Conservation (phyloP, 2,113 vertebrate species). For the Triplophysa tibetana region DNA sequence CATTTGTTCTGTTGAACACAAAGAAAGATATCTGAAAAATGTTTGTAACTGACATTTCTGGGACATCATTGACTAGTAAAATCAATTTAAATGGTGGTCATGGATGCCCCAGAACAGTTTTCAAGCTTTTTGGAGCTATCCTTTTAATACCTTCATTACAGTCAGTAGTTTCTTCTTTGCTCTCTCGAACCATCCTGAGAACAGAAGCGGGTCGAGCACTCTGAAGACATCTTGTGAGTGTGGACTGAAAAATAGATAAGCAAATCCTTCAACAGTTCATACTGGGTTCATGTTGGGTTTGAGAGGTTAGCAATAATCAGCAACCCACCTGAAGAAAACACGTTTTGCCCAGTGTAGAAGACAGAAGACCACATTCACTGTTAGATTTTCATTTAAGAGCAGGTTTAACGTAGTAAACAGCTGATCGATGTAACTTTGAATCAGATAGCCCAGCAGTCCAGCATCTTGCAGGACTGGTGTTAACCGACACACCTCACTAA, state of each 20-base stretch:
- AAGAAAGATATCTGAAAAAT: too few relatives aligned
- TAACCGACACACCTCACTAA: slow-evolving; percentile 1
- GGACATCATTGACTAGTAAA: too few relatives aligned
- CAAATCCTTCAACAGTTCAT: neutral
- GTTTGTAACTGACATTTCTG: too few relatives aligned
- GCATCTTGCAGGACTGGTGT: neutral
- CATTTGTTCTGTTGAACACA: too few relatives aligned
- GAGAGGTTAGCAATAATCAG: neutral
- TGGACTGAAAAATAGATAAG: slow-evolving; percentile 50
- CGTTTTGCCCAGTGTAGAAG: slow-evolving; percentile 56
- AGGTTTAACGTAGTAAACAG: slow-evolving; percentile 34
- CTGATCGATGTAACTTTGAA: slow-evolving; percentile 40
- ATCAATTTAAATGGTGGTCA: too few relatives aligned
- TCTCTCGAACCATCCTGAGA: slow-evolving; percentile 41
- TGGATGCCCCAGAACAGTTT: neutral
- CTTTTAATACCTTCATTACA: slow-evolving; percentile 49
- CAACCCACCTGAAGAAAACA: slow-evolving; percentile 58
- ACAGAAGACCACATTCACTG: neutral
- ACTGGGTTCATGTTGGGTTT: neutral
- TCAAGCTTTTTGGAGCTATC: neutral
- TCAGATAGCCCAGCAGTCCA: slow-evolving; percentile 14
- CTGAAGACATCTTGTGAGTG: slow-evolving; percentile 28
- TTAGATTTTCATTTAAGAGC: slow-evolving; percentile 48
- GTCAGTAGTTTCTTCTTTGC: slow-evolving; percentile 50
- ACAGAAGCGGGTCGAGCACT: slow-evolving; percentile 34